Evolutionary conservation across 2,888 invertebrate species (phyloP).

Genomic region (Serripes groenlandicus): DNA sequence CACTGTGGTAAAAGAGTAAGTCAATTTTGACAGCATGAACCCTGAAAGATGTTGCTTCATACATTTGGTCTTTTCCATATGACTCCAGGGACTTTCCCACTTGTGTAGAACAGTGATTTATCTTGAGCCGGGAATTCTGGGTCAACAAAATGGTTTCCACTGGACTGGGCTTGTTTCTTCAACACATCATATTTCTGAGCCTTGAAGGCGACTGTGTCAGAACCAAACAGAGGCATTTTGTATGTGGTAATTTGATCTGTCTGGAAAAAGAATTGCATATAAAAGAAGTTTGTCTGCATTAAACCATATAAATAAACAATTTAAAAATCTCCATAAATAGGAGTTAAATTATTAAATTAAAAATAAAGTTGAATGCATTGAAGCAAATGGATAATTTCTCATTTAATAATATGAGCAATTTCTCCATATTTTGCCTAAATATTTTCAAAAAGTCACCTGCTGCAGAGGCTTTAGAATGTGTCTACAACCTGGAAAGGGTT

Average conservation of each 20-base stretch:
- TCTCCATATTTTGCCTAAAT: not conserved
- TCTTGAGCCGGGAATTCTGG: constrained; percentile 88
- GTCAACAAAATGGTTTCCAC: constrained; percentile 87
- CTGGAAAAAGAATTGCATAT: no score
- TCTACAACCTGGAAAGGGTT: not conserved
- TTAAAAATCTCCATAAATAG: not conserved
- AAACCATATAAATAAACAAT: not conserved
- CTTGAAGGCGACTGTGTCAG: constrained; percentile 85
- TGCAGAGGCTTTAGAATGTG: not conserved
- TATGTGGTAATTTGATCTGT: no score
- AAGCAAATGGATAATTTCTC: not conserved
- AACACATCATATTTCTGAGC: constrained; percentile 87
- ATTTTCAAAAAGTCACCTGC: not conserved
- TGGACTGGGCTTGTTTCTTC: constrained; percentile 86
- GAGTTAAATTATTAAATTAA: not conserved
- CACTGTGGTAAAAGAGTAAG: no score
- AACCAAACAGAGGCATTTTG: constrained; percentile 76
- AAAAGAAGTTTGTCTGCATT: not conserved
- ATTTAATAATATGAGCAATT: not conserved
- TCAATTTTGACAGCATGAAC: no score
- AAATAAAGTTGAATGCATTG: not conserved
- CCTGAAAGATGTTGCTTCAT: no score
- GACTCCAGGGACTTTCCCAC: constrained; percentile 82
- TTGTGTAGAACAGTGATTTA: constrained; percentile 81
- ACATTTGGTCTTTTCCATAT: constrained; percentile 86